phyloP scores from a whole-genome alignment of 2,797 vertebrate species.

The Agapornis canus region DNA sequence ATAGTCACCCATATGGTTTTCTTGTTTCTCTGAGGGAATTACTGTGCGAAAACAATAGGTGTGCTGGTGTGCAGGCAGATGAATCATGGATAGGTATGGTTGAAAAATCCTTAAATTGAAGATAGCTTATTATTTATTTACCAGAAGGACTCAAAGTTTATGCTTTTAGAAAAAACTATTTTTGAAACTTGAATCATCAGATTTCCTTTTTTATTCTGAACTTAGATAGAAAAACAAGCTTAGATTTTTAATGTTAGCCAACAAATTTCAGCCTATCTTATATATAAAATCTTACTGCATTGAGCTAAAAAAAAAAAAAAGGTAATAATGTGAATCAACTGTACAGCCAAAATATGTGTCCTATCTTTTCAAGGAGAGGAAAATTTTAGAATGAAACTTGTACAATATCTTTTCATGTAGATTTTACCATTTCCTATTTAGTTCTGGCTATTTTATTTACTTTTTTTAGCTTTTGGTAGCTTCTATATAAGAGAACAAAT shows the following conservation, averaged over 20 bases:
- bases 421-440: not conserved
- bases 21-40: not conserved
- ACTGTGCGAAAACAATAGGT: not conserved
- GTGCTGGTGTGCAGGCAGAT: not conserved
- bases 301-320: not conserved
- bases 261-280: not conserved
- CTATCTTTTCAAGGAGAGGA: not conserved
- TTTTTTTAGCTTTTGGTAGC: not conserved
- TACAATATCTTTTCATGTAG: not conserved
- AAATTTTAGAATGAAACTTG: not conserved
- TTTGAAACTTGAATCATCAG: not conserved
- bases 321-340: not conserved
- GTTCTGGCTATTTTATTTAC: not conserved
- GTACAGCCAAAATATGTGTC: not conserved
- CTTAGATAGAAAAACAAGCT: not conserved
- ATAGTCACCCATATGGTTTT: not conserved
- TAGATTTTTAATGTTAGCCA: not conserved
- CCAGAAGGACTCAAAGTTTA: not conserved
- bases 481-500: not conserved
- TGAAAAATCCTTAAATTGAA: not conserved
- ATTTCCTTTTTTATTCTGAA: not conserved
- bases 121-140: not conserved
- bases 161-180: not conserved
- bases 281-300: not conserved
- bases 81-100: not conserved